Conservation (phyloP, 2,888 invertebrate genomes). For the Julus scandinavius region DNA sequence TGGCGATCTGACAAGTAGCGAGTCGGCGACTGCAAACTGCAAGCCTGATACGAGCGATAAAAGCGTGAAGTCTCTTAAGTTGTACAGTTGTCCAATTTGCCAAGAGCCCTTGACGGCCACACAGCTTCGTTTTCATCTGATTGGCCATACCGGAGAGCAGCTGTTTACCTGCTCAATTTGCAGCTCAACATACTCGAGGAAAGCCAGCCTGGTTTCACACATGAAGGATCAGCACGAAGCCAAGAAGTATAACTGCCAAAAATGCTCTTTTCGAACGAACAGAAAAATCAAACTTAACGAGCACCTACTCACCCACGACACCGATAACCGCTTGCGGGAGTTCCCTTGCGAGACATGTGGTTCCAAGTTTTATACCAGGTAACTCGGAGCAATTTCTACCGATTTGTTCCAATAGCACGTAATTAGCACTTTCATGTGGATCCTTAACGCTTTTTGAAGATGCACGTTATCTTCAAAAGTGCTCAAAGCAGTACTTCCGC, state of each 20-base stretch:
- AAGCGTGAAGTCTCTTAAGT: neutral
- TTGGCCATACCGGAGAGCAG: conserved; percentile 63
- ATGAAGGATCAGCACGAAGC: conserved; percentile 61
- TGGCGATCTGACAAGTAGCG: neutral
- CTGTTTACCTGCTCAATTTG: conserved; percentile 62
- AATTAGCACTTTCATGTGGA: too few relatives aligned
- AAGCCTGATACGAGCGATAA: neutral
- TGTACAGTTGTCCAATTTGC: conserved; percentile 64
- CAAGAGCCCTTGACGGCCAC: conserved; percentile 62
- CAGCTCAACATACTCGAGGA: conserved; percentile 59
- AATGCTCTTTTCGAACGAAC: conserved; percentile 55
- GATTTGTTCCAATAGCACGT: too few relatives aligned
- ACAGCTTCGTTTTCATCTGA: conserved; percentile 63
- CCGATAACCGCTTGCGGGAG: conserved; percentile 49
- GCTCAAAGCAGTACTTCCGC: too few relatives aligned
- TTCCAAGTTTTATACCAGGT: conserved; percentile 37
- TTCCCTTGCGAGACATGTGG: conserved; percentile 54
- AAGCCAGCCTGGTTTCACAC: conserved; percentile 55
- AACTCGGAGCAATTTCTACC: neutral
- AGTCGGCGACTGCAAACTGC: neutral
- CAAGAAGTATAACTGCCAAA: conserved; percentile 61
- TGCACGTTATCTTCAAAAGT: too few relatives aligned
- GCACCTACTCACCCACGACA: conserved; percentile 51
- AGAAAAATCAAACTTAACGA: conserved; percentile 53
- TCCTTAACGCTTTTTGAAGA: too few relatives aligned